phyloP scores from a whole-genome alignment of 2,113 vertebrate species.

The Psittacula cyanocephala region DNA sequence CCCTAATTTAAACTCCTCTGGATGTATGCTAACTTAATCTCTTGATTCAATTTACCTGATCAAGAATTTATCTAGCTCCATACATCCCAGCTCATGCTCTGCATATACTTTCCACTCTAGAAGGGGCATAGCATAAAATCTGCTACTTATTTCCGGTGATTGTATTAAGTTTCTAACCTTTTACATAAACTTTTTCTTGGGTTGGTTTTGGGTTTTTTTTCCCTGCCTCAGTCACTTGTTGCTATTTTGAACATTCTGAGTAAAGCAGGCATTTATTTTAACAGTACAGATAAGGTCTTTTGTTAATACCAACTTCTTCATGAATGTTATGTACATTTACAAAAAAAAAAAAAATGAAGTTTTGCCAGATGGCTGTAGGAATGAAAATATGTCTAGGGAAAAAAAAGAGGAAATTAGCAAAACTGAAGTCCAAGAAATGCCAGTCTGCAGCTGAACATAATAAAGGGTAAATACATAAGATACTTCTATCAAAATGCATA shows the following conservation, averaged over 20 bases:
- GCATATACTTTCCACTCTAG: not conserved
- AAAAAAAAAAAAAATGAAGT: not conserved
- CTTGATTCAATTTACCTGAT: not conserved
- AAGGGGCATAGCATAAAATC: not conserved
- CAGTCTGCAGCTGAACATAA: not conserved
- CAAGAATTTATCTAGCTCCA: not conserved
- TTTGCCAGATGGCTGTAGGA: not conserved
- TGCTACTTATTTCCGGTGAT: not conserved
- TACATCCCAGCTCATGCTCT: not conserved
- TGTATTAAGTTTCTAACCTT: not conserved
- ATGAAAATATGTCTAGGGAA: not conserved
- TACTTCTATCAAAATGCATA: not conserved
- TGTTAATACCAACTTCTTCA: not conserved
- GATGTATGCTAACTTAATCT: not conserved
- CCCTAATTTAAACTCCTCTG: not conserved
- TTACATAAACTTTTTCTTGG: not conserved
- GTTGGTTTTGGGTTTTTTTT: rapidly evolving
- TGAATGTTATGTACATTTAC: not conserved
- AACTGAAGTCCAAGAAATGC: not conserved
- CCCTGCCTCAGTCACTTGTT: not conserved
- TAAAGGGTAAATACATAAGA: not conserved
- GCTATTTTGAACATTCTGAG: not conserved
- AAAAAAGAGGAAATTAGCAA: not conserved
- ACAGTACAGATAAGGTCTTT: not conserved
- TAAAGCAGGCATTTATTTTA: not conserved